Conservation (phyloP, 2,113 vertebrate species). For the Albula goreensis region DNA sequence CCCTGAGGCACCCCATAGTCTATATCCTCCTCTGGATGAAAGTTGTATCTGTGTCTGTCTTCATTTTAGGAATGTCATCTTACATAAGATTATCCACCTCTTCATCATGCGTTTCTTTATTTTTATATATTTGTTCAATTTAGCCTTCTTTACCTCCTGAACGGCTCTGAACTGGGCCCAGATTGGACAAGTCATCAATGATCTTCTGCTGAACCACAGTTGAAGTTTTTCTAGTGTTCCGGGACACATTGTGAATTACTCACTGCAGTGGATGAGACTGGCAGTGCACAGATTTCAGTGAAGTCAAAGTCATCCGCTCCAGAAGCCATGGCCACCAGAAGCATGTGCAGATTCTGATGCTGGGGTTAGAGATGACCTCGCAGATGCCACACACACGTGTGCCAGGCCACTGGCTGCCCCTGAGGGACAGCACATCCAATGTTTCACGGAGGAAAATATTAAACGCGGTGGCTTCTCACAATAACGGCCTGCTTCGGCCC, state of each 20-base stretch:
- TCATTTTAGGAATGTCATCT: constrained; percentile 49
- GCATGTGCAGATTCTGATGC: neutral
- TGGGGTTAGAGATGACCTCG: neutral
- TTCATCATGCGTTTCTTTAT: neutral
- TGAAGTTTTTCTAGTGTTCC: too few relatives aligned
- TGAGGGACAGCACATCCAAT: constrained; percentile 49
- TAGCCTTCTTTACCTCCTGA: too few relatives aligned
- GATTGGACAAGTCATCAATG: too few relatives aligned
- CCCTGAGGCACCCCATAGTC: constrained; percentile 56
- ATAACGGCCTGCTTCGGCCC: constrained; percentile 62
- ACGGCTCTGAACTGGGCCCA: too few relatives aligned
- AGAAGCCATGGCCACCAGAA: neutral
- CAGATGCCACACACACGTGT: neutral
- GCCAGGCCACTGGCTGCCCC: constrained; percentile 42
- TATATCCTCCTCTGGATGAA: constrained; percentile 55
- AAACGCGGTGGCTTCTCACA: constrained; percentile 60
- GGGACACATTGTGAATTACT: too few relatives aligned
- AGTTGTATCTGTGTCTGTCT: constrained; percentile 66
- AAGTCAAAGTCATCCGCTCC: neutral
- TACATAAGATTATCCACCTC: constrained; percentile 6
- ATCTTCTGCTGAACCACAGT: too few relatives aligned
- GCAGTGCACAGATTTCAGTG: too few relatives aligned
- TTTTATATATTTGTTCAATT: neutral
- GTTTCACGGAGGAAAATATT: constrained; percentile 63
- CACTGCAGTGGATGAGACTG: too few relatives aligned